Base-by-base conservation (phyloP, 2,797 vertebrate genomes). In the Coranthus polyacanthus region DNA sequence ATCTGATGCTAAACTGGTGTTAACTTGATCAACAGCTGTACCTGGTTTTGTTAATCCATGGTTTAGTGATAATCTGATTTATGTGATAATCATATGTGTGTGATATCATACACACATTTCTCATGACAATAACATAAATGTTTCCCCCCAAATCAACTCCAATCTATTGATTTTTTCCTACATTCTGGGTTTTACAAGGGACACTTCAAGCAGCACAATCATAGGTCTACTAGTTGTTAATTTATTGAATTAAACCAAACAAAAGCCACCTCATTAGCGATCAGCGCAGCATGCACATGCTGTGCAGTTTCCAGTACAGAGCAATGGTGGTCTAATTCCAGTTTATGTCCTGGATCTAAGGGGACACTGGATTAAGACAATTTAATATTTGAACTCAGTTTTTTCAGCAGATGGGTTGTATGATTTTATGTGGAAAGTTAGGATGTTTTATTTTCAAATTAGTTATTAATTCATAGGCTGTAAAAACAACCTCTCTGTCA, bases 401-500 rank as follows among this genome's bases (percentile, higher is more conserved):
- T 77, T 72, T 77, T 81, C 52, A 73, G 37, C 8, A 12, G 36
- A 60, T 51, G 39, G 24, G 45, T 60, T 12, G 20, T 16, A 53
- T 32, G 38, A 53, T 74, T 83, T 79, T 61, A 79, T 74, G 46
- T 61, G 68, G 55, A 75, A 87, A 81, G 62, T 75, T 58, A 53
- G 61, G 54, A 60, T 46, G 73, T 80, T 86, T 82, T 79, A 81
- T 82, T 90, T 89, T 86, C 52, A 61, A 83, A 75, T 53, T 64
- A 81, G 75, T 72, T 87, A 59, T 75, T 75, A 69, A 81, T 73
- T 78, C 81, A 74, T 59, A 58, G 75, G 58, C 71, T 63, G 66
- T 76, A 77, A 89, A 89, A 89, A 78, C 76, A 85, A 69, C 60
- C 66, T 66, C 79, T 79, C 75, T 81, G 83, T 88, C 86, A 71